Evolutionary conservation across 1,140 invertebrate species (phyloP).

Genomic region (Drosophila elegans): DNA sequence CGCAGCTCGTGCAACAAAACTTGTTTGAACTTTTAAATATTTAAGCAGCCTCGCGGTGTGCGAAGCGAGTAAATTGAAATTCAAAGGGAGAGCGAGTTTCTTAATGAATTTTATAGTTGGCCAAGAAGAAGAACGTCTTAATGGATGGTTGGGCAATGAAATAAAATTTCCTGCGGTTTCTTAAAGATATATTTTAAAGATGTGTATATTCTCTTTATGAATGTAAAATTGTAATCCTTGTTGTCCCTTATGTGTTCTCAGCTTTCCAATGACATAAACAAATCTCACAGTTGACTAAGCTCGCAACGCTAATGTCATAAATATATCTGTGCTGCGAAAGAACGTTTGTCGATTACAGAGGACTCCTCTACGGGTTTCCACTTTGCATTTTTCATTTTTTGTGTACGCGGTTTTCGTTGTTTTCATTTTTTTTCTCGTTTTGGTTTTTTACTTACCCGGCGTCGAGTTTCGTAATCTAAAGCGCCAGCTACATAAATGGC

Average conservation of each 20-base stretch:
- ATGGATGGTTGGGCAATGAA: neutral
- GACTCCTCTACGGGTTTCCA: conserved; percentile 35
- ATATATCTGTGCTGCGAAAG: conserved; percentile 49
- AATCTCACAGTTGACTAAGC: conserved; percentile 75
- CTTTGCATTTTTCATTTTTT: conserved; percentile 37
- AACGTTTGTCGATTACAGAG: conserved; percentile 46
- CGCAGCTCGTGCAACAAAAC: conserved; percentile 58
- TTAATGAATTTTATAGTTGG: conserved; percentile 78
- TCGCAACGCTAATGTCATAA: conserved; percentile 63
- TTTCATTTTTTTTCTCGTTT: conserved; percentile 3
- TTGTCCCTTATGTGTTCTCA: conserved; percentile 34
- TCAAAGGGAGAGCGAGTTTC: conserved; percentile 62
- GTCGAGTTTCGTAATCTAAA: conserved; percentile 95
- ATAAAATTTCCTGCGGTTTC: neutral
- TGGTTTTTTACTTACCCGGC: conserved; percentile 89
- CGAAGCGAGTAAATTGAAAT: conserved; percentile 58
- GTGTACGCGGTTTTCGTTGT: conserved; percentile 88
- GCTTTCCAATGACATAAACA: conserved; percentile 60
- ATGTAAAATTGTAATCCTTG: conserved; percentile 8
- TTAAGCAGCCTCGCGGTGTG: conserved; percentile 72
- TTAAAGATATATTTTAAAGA: neutral
- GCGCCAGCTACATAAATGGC: conserved; percentile 98
- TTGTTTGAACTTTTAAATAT: conserved; percentile 75
- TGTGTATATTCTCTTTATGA: neutral
- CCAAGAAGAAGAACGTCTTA: conserved; percentile 12